A percentile compares a stretch with the other conserved stretches of the same genome.
These are phyloP conservation scores for Falco naumanni DNA, from an alignment of 2,797 vertebrate genomes.

Conservation along the genomic window DNA sequence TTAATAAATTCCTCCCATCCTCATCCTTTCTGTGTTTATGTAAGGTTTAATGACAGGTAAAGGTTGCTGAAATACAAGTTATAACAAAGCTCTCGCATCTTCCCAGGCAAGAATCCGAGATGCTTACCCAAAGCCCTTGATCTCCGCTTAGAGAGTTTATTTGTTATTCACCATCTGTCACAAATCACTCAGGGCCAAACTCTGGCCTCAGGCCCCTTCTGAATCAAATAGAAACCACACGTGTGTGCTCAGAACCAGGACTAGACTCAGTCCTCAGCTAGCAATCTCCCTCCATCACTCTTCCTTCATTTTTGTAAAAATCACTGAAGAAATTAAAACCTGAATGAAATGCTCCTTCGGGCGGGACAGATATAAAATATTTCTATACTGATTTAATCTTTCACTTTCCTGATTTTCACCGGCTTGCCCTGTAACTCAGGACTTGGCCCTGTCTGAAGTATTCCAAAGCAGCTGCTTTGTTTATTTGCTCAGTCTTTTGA, in stretches of 20 bases:
- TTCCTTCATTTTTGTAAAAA: background rate
- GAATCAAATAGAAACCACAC: background rate
- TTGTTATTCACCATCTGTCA: constrained; percentile 39
- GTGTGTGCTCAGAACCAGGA: background rate
- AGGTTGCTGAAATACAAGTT: background rate
- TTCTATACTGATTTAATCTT: background rate
- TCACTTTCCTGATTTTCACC: background rate
- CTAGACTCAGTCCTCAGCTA: background rate
- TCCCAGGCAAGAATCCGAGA: background rate
- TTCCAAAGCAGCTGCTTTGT: constrained; percentile 13
- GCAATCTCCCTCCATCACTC: background rate
- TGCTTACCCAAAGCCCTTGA: constrained; percentile 40
- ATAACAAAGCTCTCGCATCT: background rate
- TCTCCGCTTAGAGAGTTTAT: background rate
- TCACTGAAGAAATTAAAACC: background rate
- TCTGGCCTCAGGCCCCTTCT: background rate
- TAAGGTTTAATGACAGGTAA: background rate
- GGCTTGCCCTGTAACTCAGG: background rate
- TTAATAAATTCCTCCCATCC: background rate
- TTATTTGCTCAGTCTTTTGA: constrained; percentile 52
- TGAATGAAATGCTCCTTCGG: background rate
- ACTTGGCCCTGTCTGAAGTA: background rate
- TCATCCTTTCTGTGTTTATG: background rate
- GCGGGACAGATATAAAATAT: background rate
- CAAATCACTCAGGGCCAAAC: constrained; percentile 26